phyloP scores from a whole-genome alignment of 1,140 invertebrate genomes.

The Cyclina sinensis region DNA sequence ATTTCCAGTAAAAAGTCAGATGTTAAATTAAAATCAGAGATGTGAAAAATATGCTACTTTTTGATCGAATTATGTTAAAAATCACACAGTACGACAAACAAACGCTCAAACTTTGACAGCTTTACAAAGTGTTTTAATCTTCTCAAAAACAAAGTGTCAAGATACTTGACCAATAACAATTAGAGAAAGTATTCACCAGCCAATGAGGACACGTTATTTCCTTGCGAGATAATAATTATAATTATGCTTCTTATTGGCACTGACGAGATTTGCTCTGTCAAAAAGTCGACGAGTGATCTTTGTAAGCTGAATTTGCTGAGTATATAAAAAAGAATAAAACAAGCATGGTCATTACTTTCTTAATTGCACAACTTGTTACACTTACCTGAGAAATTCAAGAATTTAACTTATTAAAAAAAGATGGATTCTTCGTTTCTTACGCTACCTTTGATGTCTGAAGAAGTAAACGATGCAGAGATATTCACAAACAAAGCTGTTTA shows the following conservation, averaged over 20 bases:
- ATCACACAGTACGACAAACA: background rate
- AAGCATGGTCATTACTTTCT: background rate
- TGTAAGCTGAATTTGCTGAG: background rate
- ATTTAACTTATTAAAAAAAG: background rate
- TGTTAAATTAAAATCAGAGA: background rate
- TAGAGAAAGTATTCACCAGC: background rate
- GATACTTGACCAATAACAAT: background rate
- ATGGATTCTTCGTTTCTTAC: background rate
- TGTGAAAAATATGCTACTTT: background rate
- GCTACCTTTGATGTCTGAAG: background rate
- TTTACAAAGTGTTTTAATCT: background rate
- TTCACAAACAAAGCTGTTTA: background rate
- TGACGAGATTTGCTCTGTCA: background rate
- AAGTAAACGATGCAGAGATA: background rate
- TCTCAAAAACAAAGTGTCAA: background rate
- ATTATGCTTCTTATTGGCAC: no score
- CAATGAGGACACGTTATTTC: background rate
- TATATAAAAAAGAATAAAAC: background rate
- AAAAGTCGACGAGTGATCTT: background rate
- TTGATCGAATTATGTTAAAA: background rate
- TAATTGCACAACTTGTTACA: background rate
- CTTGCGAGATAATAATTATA: background rate
- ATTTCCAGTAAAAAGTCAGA: no score
- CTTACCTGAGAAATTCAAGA: no score
- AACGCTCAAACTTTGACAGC: background rate